Conservation (phyloP, 2,113 vertebrate genomes). For the Dicaeum eximium region DNA sequence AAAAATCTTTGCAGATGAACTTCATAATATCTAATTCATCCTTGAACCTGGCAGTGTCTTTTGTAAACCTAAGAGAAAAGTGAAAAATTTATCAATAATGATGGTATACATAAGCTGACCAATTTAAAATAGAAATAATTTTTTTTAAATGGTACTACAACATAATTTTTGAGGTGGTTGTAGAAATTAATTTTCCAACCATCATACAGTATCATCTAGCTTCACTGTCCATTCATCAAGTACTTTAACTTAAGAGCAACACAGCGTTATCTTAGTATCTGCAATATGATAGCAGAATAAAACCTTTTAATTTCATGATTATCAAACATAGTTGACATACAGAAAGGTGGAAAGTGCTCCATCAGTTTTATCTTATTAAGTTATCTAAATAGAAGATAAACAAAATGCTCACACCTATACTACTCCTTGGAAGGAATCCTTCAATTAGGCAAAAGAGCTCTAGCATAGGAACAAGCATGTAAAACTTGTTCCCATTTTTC, state of each 20-base stretch:
- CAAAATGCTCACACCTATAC: not conserved
- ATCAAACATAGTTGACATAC: not conserved
- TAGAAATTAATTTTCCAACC: not conserved
- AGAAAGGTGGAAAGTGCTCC: not conserved
- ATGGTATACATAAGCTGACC: not conserved
- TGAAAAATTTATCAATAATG: not conserved
- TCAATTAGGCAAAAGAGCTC: not conserved
- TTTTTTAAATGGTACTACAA: not conserved
- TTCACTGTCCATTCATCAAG: not conserved
- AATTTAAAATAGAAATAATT: not conserved
- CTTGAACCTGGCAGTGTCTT: constrained; percentile 93
- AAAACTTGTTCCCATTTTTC: not conserved
- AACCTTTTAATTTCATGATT: not conserved
- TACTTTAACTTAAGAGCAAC: not conserved
- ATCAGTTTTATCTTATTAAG: not conserved
- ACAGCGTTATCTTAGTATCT: not conserved
- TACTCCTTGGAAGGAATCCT: not conserved
- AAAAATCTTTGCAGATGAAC: constrained; percentile 96
- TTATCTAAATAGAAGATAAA: not conserved
- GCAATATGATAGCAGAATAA: not conserved
- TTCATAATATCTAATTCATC: constrained; percentile 97
- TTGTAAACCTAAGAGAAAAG: constrained; percentile 83
- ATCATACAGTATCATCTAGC: not conserved
- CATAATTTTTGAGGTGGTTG: not conserved
- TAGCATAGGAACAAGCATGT: not conserved